Percentiles rank a stretch among this genome's conserved stretches.
These are phyloP conservation scores for Teleiodes luculella DNA, from an alignment of 2,888 invertebrate species.

Conservation along the genomic window DNA sequence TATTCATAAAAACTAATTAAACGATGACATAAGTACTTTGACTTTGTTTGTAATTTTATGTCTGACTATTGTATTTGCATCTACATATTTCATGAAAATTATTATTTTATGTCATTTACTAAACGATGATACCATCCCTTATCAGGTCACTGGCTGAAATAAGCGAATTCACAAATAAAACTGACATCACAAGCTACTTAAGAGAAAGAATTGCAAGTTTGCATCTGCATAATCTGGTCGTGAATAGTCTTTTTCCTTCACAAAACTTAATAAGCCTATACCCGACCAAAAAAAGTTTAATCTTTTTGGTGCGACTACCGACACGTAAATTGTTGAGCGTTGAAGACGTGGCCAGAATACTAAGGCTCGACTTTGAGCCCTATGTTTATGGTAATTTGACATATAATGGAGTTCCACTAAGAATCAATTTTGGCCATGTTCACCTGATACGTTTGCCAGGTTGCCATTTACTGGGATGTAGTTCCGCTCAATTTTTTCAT, in stretches of 20 bases:
- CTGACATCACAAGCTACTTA: background rate
- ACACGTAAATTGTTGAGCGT: conserved; percentile 32
- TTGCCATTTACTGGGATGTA: conserved; percentile 28
- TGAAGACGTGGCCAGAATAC: conserved; percentile 23
- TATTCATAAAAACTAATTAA: no score
- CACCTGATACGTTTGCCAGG: conserved; percentile 26
- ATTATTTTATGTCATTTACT: no score
- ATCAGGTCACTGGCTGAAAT: background rate
- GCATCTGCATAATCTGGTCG: conserved; percentile 2
- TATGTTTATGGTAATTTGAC: conserved; percentile 35
- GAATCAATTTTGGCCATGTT: conserved; percentile 29
- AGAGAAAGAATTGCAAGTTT: conserved; percentile 1
- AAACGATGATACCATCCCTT: background rate
- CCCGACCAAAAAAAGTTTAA: conserved; percentile 28
- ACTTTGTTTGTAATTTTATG: no score
- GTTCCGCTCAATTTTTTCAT: conserved; percentile 22
- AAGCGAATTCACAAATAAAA: background rate
- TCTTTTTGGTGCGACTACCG: conserved; percentile 37
- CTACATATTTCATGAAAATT: no score
- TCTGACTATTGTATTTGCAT: no score
- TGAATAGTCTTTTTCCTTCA: conserved; percentile 1
- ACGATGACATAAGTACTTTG: no score
- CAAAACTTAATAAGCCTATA: background rate
- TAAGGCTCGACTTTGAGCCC: conserved; percentile 32
- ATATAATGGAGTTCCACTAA: conserved; percentile 26